phyloP scores from a whole-genome alignment of 2,888 invertebrate species.

The Agriopis aurantiaria region DNA sequence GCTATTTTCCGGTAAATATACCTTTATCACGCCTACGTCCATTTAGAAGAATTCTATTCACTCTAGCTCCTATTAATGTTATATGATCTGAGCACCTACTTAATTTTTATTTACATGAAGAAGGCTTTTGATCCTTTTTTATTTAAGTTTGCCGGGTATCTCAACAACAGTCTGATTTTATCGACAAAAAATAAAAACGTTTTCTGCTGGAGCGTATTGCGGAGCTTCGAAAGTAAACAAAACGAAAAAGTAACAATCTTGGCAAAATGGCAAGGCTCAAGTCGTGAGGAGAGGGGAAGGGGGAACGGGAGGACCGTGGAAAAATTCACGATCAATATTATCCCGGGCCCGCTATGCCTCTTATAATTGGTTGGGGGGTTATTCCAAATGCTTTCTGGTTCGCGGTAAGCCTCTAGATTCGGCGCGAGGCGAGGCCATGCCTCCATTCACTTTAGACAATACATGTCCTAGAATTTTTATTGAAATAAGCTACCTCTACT shows the following conservation, averaged over 20 bases:
- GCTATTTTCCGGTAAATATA: no score
- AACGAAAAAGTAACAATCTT: conserved; percentile 32
- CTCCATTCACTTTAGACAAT: neutral
- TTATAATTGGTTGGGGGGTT: conserved; percentile 75
- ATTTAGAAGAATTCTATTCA: no score
- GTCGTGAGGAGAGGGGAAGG: conserved; percentile 46
- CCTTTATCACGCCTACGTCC: no score
- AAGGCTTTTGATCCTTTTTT: neutral
- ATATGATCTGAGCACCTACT: no score
- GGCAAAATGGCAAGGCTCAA: conserved; percentile 40
- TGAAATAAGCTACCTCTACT: no score
- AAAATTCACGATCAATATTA: conserved; percentile 82
- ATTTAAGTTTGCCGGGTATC: neutral
- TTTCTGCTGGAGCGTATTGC: neutral
- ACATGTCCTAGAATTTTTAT: no score
- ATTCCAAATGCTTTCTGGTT: conserved; percentile 68
- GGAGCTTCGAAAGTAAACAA: conserved; percentile 15
- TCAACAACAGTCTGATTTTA: neutral
- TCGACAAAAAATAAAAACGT: conserved; percentile 1
- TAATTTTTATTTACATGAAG: neutral
- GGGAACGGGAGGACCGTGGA: conserved; percentile 60
- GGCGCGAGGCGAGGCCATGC: neutral
- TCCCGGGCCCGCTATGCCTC: conserved; percentile 57
- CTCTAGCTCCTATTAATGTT: no score
- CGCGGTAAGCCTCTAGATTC: conserved; percentile 51